Evolutionary conservation across 2,888 invertebrate species (phyloP).

Genomic region (Drosophila niveifrons): DNA sequence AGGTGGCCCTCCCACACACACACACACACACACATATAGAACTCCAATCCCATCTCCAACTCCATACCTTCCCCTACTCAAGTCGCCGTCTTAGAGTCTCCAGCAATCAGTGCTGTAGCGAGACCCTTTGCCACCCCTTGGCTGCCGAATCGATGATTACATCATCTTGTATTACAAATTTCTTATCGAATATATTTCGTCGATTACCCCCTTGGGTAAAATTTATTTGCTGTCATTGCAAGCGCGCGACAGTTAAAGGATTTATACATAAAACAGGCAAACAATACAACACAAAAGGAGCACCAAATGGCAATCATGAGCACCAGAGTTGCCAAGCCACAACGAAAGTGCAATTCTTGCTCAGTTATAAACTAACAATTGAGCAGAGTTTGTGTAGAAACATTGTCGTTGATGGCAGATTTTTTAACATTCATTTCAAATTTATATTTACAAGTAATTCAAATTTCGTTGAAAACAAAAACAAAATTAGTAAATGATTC

Average conservation of each 20-base stretch:
- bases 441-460: too few relatives aligned
- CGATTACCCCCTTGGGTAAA: slow-evolving; percentile 85
- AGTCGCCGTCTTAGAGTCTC: slow-evolving; percentile 15
- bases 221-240: slow-evolving; percentile 84
- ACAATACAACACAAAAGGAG: slow-evolving; percentile 20
- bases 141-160: slow-evolving; percentile 67
- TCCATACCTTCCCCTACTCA: not conserved
- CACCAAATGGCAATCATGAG: slow-evolving; percentile 21
- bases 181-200: slow-evolving; percentile 83
- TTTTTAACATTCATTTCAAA: too few relatives aligned
- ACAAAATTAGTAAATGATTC: too few relatives aligned
- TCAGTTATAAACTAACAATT: slow-evolving; percentile 1
- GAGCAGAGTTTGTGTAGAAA: too few relatives aligned
- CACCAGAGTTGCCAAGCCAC: slow-evolving; percentile 34
- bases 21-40: slow-evolving; percentile 8
- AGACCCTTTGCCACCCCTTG: slow-evolving; percentile 16
- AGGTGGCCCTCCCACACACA: slow-evolving; percentile 52
- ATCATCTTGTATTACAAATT: slow-evolving; percentile 80
- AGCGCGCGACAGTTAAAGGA: slow-evolving; percentile 83
- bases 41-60: slow-evolving; percentile 3
- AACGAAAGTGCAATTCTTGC: not conserved
- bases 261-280: slow-evolving; percentile 62
- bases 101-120: slow-evolving; percentile 33
- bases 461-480: too few relatives aligned
- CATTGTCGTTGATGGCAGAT: too few relatives aligned